phyloP scores from a whole-genome alignment of 2,113 vertebrate species.

The Parotia lawesii region DNA sequence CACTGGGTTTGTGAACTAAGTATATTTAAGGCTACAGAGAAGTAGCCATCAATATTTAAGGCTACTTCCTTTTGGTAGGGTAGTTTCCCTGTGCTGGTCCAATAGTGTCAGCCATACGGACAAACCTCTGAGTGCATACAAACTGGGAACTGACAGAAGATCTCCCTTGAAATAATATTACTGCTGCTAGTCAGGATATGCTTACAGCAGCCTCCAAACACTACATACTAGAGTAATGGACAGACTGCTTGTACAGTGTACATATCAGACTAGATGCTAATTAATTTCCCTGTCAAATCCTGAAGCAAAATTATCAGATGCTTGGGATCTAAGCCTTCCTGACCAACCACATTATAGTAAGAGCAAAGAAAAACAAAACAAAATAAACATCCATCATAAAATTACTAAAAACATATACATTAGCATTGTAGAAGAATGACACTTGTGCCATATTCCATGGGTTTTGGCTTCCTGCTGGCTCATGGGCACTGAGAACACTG shows the following conservation, averaged over 20 bases:
- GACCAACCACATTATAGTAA: not conserved
- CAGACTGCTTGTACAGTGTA: not conserved
- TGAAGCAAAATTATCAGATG: not conserved
- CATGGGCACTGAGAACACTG: not conserved
- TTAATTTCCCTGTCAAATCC: slow-evolving; percentile 32
- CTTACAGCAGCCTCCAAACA: not conserved
- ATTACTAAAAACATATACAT: slow-evolving; percentile 33
- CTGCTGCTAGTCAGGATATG: slow-evolving; percentile 1
- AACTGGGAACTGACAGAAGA: not conserved
- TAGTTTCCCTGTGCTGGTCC: not conserved
- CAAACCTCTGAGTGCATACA: slow-evolving; percentile 9
- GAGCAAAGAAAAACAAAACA: not conserved
- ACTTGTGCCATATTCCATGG: not conserved
- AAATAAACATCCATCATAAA: slow-evolving; percentile 12
- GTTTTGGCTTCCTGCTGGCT: slow-evolving; percentile 25
- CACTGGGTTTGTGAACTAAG: not conserved
- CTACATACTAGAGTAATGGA: not conserved
- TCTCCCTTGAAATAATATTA: not conserved
- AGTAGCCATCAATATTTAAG: not conserved
- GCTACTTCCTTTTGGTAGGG: slow-evolving; percentile 2
- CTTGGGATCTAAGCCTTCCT: slow-evolving; percentile 28
- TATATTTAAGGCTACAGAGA: slow-evolving; percentile 4
- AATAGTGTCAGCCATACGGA: not conserved
- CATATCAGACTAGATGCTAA: slow-evolving; percentile 11
- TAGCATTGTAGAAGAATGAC: slow-evolving; percentile 8